Conservation (phyloP, 1,140 invertebrate genomes). For the Drosophila busckii region DNA sequence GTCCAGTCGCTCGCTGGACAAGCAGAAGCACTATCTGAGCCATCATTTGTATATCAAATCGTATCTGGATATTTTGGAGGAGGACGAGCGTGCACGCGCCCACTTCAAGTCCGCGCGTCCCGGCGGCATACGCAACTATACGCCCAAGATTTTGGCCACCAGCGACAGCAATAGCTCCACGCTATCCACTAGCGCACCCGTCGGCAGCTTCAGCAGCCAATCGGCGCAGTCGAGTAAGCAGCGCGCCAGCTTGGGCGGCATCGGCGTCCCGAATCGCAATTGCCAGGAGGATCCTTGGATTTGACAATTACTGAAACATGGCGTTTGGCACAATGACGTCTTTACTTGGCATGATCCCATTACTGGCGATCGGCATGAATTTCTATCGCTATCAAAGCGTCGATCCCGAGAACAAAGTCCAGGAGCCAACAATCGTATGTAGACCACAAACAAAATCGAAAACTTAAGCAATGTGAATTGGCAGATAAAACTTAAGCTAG, state of each 20-base stretch:
- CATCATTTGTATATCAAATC: conserved; percentile 83
- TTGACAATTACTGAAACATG: conserved; percentile 79
- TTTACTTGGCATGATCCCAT: conserved; percentile 86
- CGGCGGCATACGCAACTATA: conserved; percentile 84
- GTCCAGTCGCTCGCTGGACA: conserved; percentile 80
- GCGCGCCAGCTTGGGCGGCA: conserved; percentile 1
- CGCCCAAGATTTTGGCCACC: conserved; percentile 82
- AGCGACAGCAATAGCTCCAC: conserved; percentile 25
- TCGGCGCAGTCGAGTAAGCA: conserved; percentile 10
- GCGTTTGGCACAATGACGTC: conserved; percentile 79
- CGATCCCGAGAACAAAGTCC: conserved; percentile 89
- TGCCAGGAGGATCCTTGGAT: conserved; percentile 70
- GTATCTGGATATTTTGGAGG: conserved; percentile 81
- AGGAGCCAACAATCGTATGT: conserved; percentile 85
- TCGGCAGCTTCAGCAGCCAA: conserved; percentile 22
- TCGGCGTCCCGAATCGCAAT: conserved; percentile 22
- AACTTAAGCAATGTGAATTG: too few relatives aligned
- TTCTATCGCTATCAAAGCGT: conserved; percentile 89
- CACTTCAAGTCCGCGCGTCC: conserved; percentile 79
- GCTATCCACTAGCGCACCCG: conserved; percentile 57
- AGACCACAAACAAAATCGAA: background rate
- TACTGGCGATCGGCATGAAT: conserved; percentile 88
- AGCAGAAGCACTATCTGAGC: conserved; percentile 81
- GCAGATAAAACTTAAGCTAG: too few relatives aligned
- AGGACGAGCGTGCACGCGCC: conserved; percentile 77